These are phyloP conservation scores for Carcinoscorpius rotundicauda DNA, from an alignment of 1,140 invertebrate species.

Conservation along the genomic window DNA sequence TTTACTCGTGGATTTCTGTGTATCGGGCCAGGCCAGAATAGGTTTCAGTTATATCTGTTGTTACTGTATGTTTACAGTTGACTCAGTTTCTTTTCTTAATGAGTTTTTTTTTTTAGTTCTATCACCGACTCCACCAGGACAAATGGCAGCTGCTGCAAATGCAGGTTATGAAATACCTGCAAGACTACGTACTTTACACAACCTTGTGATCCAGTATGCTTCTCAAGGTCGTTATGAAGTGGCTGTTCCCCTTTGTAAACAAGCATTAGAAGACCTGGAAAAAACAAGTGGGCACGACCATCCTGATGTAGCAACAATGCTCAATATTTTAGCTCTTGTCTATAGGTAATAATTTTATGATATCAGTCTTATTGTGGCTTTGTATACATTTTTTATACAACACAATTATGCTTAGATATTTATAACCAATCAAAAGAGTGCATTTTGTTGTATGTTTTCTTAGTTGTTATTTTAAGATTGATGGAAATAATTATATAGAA, in stretches of 20 bases:
- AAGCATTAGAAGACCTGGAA: slow-evolving; percentile 97
- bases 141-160: slow-evolving; percentile 66
- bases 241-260: slow-evolving; percentile 97
- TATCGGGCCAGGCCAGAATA: too few species aligned
- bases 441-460: too few species aligned
- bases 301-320: slow-evolving; percentile 98
- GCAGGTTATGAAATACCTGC: slow-evolving; percentile 97
- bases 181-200: slow-evolving; percentile 83
- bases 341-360: slow-evolving; percentile 53
- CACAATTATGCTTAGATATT: too few species aligned
- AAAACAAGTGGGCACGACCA: slow-evolving; percentile 98
- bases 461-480: too few species aligned
- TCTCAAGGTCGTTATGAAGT: slow-evolving; percentile 95
- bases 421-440: not conserved
- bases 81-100: not conserved
- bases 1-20: too few species aligned
- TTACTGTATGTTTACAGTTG: too few species aligned
- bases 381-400: too few species aligned
- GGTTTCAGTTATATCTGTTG: not conserved
- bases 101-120: slow-evolving; percentile 45
- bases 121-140: slow-evolving; percentile 82
- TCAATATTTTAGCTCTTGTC: slow-evolving; percentile 96
- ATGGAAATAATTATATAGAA: too few species aligned
- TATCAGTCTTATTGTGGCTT: too few species aligned
- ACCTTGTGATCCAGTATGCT: slow-evolving; percentile 98